Base-by-base conservation (phyloP, 1,140 invertebrate species). In the Lineus longissimus region DNA sequence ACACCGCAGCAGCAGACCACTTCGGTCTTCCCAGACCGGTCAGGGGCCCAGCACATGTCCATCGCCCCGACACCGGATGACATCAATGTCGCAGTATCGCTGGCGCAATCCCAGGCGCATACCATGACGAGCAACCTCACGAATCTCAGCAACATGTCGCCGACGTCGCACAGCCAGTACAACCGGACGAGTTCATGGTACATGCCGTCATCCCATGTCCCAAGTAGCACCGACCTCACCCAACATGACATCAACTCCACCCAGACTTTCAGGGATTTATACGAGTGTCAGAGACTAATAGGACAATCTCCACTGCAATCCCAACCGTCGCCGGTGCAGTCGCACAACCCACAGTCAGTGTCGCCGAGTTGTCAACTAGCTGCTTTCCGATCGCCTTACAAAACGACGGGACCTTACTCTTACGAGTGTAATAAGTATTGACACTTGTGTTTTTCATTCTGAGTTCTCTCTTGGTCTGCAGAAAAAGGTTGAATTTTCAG, bases 381-480 rank as follows among this genome's bases (percentile, higher is more conserved):
- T 60, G 71, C 70, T 70, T 40, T 45, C 61, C n/a, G 76, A 59
- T 59, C 70, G 11, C 70, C 73, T 0, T 79, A 77, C 63, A 79
- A 79, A 57, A 63, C 73, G 17, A 27, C 70, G 0, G 36, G 58
- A 13, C 65, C 75, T 2, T 79, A 77, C 59, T 65, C 72, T 13
- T 79, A 76, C 67, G 77, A 79, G 59, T 79, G 76, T 54, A 68
- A 70, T 22, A 78, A 77, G 66, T 77, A 73, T 62, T 76, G 54
- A 85, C 86, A 72, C 86, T 36, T n/a, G n/a, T n/a, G 15, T 36
- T 15, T 36, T 36, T 36, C 33, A 36, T n/a, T n/a, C n/a, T n/a
- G n/a, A n/a, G n/a, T n/a, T n/a, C n/a, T n/a, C n/a, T n/a, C n/a
- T n/a, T n/a, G n/a, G n/a, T n/a, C n/a, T n/a, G n/a, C n/a, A n/a